Percentiles rank a stretch among this genome's conserved stretches.
These are phyloP conservation scores for Macquaria australasica DNA, from an alignment of 2,113 vertebrate species.

Conservation along the genomic window DNA sequence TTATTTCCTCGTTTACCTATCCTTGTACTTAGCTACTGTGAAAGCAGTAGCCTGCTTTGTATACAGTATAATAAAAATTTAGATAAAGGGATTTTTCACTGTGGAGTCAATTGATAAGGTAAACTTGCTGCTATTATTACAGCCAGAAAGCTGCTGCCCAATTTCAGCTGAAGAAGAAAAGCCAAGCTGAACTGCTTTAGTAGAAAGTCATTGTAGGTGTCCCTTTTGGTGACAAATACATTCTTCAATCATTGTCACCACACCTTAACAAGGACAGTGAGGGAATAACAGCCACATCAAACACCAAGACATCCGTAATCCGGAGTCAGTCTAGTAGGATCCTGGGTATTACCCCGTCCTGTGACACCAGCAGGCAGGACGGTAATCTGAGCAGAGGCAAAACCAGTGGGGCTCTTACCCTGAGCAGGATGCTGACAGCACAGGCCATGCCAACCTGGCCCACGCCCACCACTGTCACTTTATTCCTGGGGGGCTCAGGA, in stretches of 20 bases:
- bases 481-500: slow-evolving; percentile 83
- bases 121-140: neutral
- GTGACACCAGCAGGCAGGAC: slow-evolving; percentile 15
- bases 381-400: slow-evolving; percentile 26
- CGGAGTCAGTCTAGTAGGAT: slow-evolving; percentile 32
- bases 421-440: slow-evolving; percentile 93
- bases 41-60: no score
- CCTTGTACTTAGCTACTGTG: neutral
- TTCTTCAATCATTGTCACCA: neutral
- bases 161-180: neutral
- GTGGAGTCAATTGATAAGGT: neutral
- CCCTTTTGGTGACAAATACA: neutral
- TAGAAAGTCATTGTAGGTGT: neutral
- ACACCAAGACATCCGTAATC: slow-evolving; percentile 66
- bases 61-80: neutral
- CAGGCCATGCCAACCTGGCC: slow-evolving; percentile 97
- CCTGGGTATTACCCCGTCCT: slow-evolving; percentile 43
- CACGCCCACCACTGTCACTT: slow-evolving; percentile 95
- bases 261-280: slow-evolving; percentile 14
- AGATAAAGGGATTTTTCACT: neutral
- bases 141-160: neutral
- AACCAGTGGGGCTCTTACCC: slow-evolving; percentile 78
- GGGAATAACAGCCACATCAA: slow-evolving; percentile 52
- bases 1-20: no score
- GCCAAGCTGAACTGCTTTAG: neutral